Evolutionary conservation across 2,888 invertebrate species (phyloP).

Genomic region (Cryptophagus acutangulus): DNA sequence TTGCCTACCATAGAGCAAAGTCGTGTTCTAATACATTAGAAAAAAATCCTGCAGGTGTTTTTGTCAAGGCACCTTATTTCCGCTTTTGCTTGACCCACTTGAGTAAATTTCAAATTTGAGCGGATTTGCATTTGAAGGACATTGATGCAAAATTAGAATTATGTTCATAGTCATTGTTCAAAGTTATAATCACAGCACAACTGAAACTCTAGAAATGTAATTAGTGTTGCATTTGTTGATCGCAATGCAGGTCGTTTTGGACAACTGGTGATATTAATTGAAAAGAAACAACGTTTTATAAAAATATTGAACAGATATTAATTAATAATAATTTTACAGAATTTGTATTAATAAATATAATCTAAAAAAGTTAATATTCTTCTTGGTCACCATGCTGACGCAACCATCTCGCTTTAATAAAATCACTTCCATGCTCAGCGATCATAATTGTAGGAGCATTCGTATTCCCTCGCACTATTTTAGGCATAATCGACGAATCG

Average conservation of each 20-base stretch:
- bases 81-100: too few relatives aligned
- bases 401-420: slow-evolving; percentile 38
- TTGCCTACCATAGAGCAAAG: too few relatives aligned
- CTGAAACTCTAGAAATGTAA: slow-evolving; percentile 1
- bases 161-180: slow-evolving; percentile 6
- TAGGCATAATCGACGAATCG: slow-evolving; percentile 65
- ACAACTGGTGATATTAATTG: too few relatives aligned
- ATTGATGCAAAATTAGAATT: slow-evolving; percentile 6
- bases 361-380: too few relatives aligned
- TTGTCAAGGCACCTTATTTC: too few relatives aligned
- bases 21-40: too few relatives aligned
- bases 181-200: slow-evolving; percentile 4
- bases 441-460: slow-evolving; percentile 49
- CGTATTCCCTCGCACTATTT: slow-evolving; percentile 50
- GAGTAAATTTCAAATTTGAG: neutral
- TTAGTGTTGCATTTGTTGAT: neutral
- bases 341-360: too few relatives aligned
- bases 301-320: too few relatives aligned
- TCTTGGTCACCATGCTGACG: neutral
- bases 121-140: slow-evolving; percentile 4
- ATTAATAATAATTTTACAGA: too few relatives aligned
- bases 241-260: too few relatives aligned
- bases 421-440: slow-evolving; percentile 46
- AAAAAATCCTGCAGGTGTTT: too few relatives aligned
- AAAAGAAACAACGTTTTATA: too few relatives aligned